phyloP scores from a whole-genome alignment of 2,113 vertebrate genomes.

The Callipepla squamata region DNA sequence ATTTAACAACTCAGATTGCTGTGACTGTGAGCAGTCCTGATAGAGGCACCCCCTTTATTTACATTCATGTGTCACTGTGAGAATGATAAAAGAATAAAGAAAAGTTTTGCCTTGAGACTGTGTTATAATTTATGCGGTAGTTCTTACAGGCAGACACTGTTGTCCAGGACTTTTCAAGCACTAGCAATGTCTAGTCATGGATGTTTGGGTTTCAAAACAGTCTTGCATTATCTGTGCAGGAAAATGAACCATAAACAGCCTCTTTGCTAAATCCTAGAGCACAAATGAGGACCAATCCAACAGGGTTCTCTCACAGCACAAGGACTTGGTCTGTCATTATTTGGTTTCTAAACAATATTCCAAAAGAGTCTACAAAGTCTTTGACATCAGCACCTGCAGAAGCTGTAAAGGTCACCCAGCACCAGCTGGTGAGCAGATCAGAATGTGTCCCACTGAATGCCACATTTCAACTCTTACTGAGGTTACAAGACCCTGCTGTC shows the following conservation, averaged over 20 bases:
- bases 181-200: not conserved
- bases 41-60: rapidly evolving
- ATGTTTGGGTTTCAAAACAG: not conserved
- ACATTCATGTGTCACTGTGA: not conserved
- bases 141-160: not conserved
- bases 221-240: not conserved
- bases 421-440: not conserved
- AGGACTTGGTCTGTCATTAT: not conserved
- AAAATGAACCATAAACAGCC: not conserved
- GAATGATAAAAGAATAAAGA: not conserved
- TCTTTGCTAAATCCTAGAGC: not conserved
- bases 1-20: not conserved
- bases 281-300: not conserved
- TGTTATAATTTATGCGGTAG: not conserved
- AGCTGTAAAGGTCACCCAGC: not conserved
- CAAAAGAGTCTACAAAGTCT: not conserved
- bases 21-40: not conserved
- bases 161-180: not conserved
- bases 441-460: not conserved
- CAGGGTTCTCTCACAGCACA: not conserved
- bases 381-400: rapidly evolving
- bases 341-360: not conserved
- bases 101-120: not conserved
- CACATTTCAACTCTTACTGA: not conserved
- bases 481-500: rapidly evolving